A percentile compares a stretch with the other conserved stretches of the same genome.
phyloP scores from a whole-genome alignment of 2,797 vertebrate species.

The Sebastes jordani region DNA sequence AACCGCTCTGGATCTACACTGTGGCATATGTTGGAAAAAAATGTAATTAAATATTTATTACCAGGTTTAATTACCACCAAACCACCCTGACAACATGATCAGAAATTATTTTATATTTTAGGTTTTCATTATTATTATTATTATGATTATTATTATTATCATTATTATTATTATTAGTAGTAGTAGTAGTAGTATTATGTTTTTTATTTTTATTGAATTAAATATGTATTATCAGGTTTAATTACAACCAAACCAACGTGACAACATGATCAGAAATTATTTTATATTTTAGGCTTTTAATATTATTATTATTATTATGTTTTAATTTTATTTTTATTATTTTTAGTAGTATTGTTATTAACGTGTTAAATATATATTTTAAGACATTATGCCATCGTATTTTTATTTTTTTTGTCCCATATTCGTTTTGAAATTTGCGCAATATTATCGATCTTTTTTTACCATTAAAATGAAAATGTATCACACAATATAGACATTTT shows the following conservation, averaged over 20 bases:
- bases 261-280: not conserved
- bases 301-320: not conserved
- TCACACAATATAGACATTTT: not conserved
- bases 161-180: too few relatives aligned
- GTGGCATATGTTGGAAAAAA: not conserved
- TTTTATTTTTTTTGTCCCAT: not conserved
- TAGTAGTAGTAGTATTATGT: too few relatives aligned
- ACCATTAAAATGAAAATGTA: not conserved
- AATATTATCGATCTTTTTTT: not conserved
- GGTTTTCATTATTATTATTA: not conserved
- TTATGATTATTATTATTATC: fast-evolving
- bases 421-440: not conserved
- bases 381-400: not conserved
- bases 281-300: not conserved
- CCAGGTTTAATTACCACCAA: not conserved
- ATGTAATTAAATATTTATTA: not conserved
- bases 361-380: not conserved
- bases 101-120: not conserved
- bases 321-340: not conserved
- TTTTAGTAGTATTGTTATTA: not conserved
- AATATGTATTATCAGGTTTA: not conserved
- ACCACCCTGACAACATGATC: not conserved
- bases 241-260: not conserved
- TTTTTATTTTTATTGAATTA: not conserved
- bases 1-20: not conserved